Evolutionary conservation across 2,888 invertebrate genomes (phyloP), one percentile per base, ranked within the genome.

Genomic region (Hypomecis punctinalis): DNA sequence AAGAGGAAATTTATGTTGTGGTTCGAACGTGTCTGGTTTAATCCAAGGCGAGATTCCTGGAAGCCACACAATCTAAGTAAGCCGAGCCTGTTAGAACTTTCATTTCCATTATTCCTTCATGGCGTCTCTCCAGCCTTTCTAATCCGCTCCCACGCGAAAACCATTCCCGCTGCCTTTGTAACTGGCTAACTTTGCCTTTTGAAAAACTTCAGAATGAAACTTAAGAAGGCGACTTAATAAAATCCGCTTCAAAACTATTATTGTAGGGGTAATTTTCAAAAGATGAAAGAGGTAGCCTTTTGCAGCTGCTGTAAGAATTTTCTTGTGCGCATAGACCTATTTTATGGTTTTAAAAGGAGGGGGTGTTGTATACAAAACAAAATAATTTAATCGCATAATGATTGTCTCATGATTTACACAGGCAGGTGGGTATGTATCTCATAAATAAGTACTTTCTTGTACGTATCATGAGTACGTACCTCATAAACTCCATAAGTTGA

Each of bases 41-140:
- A 89, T 88, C 86, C 84, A 76, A 78, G 79, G 78, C 78, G 77
- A 80, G 81, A 85, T 83, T 81, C 79, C 81, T 80, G 81, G 78
- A 81, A 83, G 83, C 86, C 84, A 75, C 85, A 82, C 83, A 86
- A 86, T 88, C 84, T 86, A 83, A 88, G 84, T 86, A 88, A 88
- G 82, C 80, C 82, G 82, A 77, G 79, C 77, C 83, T 80, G 84
- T 85, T 85, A 81, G 82, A 88, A 85, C 80, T 86, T 85, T 83
- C 81, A 80, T 86, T 85, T 84, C 85, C 81, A 86, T 86, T 87
- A 84, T 86, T 85, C 80, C 78, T 78, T 72, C 78, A 80, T 77
- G 79, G 78, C 82, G 75, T 69, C 74, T 74, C 70, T 70, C 60
- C 73, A 75, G 80, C 80, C 78, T 76, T 79, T 77, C 81, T 89